Base-by-base conservation (phyloP, 2,113 vertebrate genomes). In the Parus major region DNA sequence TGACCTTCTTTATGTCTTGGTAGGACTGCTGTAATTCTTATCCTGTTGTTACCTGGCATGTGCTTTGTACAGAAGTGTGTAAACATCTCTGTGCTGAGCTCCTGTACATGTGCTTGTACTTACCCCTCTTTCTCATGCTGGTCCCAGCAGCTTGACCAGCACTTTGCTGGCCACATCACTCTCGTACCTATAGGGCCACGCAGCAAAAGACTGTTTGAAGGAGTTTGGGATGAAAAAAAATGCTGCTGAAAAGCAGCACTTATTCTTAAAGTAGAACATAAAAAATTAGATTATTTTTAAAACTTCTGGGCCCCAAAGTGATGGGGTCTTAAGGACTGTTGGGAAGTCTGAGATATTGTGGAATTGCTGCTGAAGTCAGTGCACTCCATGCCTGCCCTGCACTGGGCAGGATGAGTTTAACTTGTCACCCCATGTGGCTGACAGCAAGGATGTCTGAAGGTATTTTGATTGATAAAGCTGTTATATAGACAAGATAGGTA, bases 121-220 rank as follows among this genome's bases (percentile, higher is more conserved):
- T 20, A 36, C 3, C 19, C n/a, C 21, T 71, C 4, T 63, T 27
- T 33, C 73, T 57, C 15, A 8, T 3, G 13, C 66, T 2, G 4
- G n/a, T 41, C 19, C 1, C 0, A 79, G 71, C 49, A 75, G 36
- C 75, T 93, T 68, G 44, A 17, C 82, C 0, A 1, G 52, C 53
- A 35, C 57, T 82, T 71, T 15, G 27, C 41, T 63, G 47, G 22
- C 59, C 44, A 33, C 57, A 80, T 46, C 2, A 3, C n/a, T 82
- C 39, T 39, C 0, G 0, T 55, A 64, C 36, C 29, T 68, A 9
- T 66, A 20, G 0, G 0, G 15, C n/a, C 57, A 22, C 0, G 3
- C 13, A 53, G 36, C 60, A 82, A 35, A 50, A 69, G 36, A 17
- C 31, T 25, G 8, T 36, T 15, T 35, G 27, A 78, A 76, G 23